Evolutionary conservation across 2,797 vertebrate species (phyloP), one percentile per base, ranked within the genome.

Genomic region (Malacoraja senta): DNA sequence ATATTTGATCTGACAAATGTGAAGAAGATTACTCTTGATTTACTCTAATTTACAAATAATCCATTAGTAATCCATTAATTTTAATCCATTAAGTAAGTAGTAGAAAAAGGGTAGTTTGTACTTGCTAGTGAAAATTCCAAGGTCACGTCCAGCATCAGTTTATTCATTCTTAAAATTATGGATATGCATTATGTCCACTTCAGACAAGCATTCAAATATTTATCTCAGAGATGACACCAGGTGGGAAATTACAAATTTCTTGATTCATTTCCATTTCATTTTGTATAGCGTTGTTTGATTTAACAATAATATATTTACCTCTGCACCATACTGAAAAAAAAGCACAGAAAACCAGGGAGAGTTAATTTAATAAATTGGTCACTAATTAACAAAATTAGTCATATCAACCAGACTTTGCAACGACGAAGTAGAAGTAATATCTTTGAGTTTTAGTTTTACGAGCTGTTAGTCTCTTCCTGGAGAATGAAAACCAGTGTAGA

Each of bases 261-360:
- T 26, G 26, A 71, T 91, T 71, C 6, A 88, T 68, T 29, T 53
- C 72, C 29, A 17, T 53, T 92, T 53, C 4, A 44, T 44, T 74
- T 86, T 6, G 61, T 13, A 44, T 44, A 68, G 12, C 15, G 7
- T 6, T 29, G 81, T 74, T 92, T 74, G 71, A 3, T 92, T 72
- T 72, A 92, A 76, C 90, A 88, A 88, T 86, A 86, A 86, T 86
- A 53, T 21, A 83, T 9, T 26, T 58, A 29, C 9, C 81, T 83
- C 29, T 58, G 24, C 61, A 63, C 29, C 53, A 2, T 29, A 15
- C 81, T 84, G 44, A 29, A 8, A 24, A 63, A 86, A 63, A 15
- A 8, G 63, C 26, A 63, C 9, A 29, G 0, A 84, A 29, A 84
- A 61, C 81, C 44, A 58, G 21, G 24, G 53, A 9, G 4, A 83